These are phyloP conservation scores for Florisuga fusca DNA, from an alignment of 2,797 vertebrate genomes.

Conservation along the genomic window DNA sequence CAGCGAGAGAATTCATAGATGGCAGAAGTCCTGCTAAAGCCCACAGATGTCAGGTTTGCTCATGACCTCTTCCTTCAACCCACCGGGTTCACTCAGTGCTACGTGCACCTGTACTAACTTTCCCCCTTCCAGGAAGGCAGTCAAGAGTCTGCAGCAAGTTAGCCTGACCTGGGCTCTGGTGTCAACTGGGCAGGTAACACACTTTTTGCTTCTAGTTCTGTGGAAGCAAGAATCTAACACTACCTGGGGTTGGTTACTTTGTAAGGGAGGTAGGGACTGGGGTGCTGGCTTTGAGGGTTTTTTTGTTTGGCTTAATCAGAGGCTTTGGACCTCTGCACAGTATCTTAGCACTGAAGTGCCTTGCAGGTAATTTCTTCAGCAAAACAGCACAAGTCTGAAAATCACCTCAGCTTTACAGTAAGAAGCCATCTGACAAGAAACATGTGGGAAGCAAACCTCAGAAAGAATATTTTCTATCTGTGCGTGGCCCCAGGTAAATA, in stretches of 20 bases:
- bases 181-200: neutral
- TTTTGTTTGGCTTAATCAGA: neutral
- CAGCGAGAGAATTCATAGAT: neutral
- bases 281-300: neutral
- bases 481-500: neutral
- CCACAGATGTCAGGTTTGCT: neutral
- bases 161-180: neutral
- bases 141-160: neutral
- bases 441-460: neutral
- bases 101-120: neutral
- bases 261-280: neutral
- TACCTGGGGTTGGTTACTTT: neutral
- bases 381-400: neutral
- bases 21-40: neutral
- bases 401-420: neutral
- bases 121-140: neutral
- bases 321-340: neutral
- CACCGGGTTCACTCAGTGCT: neutral
- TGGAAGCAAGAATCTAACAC: neutral
- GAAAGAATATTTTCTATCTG: neutral
- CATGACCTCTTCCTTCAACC: rapidly evolving
- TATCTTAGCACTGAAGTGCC: neutral
- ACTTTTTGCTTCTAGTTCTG: neutral
- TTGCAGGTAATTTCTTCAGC: neutral
- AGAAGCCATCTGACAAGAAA: neutral